Evolutionary conservation across 2,113 vertebrate genomes (phyloP).

Genomic region (Anoplopoma fimbria): DNA sequence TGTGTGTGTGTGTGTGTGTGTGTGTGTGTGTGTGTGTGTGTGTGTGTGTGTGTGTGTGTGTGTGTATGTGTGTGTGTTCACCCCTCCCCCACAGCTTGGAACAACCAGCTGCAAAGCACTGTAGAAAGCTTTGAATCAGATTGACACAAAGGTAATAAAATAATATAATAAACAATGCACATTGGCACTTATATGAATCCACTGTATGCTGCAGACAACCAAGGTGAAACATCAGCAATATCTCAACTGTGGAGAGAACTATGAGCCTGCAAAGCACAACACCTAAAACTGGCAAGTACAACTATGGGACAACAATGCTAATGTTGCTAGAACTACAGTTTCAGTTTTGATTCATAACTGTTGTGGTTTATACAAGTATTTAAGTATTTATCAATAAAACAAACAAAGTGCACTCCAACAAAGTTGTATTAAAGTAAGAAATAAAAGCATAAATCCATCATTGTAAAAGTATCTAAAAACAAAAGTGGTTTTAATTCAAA

Average conservation of each 20-base stretch:
- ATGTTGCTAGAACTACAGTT: neutral
- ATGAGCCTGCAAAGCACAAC: neutral
- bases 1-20: conserved; percentile 13
- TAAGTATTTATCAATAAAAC: neutral
- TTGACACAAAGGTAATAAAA: conserved; percentile 28
- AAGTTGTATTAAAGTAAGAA: neutral
- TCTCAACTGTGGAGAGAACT: neutral
- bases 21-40: conserved; percentile 3
- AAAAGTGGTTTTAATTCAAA: conserved; percentile 34
- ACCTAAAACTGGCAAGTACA: conserved; percentile 2
- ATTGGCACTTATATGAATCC: neutral
- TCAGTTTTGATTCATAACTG: conserved; percentile 3
- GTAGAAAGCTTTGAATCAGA: conserved; percentile 56
- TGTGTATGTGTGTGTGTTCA: conserved; percentile 11
- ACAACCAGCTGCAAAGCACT: conserved; percentile 65
- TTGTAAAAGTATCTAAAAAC: neutral
- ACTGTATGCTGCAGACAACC: neutral
- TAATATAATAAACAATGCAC: neutral
- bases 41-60: neutral
- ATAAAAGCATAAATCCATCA: neutral
- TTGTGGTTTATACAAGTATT: neutral
- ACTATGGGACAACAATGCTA: neutral
- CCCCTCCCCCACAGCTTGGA: conserved; percentile 68
- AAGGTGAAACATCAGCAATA: neutral
- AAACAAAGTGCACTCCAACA: conserved; percentile 1